Percentiles rank a stretch among this genome's conserved stretches.
Evolutionary conservation across 2,888 invertebrate species (phyloP).

Genomic region (Mantis religiosa): DNA sequence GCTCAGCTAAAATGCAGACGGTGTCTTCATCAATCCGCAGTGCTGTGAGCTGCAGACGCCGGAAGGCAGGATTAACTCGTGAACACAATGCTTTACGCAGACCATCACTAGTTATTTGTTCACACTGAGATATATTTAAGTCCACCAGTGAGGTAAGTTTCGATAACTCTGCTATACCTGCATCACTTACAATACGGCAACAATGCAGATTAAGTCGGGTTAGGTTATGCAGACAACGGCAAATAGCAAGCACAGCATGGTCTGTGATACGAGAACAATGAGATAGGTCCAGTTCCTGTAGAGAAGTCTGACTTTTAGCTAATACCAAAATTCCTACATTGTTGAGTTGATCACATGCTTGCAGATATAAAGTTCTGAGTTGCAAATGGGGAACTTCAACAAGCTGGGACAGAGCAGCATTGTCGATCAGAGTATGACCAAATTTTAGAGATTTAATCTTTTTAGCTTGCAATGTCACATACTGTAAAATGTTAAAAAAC

Average conservation of each 20-base stretch:
- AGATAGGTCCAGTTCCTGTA: constrained; percentile 60
- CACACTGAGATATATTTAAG: constrained; percentile 65
- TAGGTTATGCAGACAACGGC: constrained; percentile 54
- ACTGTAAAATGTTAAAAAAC: constrained; percentile 60
- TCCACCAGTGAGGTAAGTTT: constrained; percentile 53
- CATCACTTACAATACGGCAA: constrained; percentile 62
- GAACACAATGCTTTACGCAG: constrained; percentile 43
- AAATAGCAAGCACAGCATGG: constrained; percentile 56
- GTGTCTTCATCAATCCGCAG: constrained; percentile 55
- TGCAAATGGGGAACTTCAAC: constrained; percentile 51
- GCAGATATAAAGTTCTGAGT: constrained; percentile 51
- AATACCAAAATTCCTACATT: constrained; percentile 54
- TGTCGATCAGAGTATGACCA: constrained; percentile 65
- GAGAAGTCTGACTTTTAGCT: constrained; percentile 51
- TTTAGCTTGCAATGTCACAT: constrained; percentile 51
- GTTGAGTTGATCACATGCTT: constrained; percentile 60
- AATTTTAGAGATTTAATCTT: constrained; percentile 59
- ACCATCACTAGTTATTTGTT: constrained; percentile 58
- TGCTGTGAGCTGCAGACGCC: constrained; percentile 28
- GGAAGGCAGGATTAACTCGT: constrained; percentile 16
- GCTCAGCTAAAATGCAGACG: constrained; percentile 56
- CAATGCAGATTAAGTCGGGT: constrained; percentile 58
- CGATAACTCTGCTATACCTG: constrained; percentile 53
- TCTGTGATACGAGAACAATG: constrained; percentile 63
- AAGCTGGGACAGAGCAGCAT: constrained; percentile 54